Base-by-base conservation (phyloP, 1,140 invertebrate genomes). In the Papilio polyxenes region DNA sequence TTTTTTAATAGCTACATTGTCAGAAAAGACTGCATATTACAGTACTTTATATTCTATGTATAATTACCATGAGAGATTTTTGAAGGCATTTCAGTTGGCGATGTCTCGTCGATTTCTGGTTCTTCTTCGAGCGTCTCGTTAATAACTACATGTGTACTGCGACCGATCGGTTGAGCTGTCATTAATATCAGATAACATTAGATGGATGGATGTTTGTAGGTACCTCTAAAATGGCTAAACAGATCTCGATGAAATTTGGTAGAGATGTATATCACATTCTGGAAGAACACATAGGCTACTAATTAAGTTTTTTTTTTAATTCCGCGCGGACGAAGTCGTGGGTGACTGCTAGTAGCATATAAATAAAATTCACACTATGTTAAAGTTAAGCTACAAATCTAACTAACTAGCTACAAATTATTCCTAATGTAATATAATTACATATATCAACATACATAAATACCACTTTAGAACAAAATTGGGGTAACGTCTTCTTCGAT, bases 91-190 rank as follows among this genome's bases (percentile, higher is more conserved):
- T 91, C 89, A 9, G 84, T 82, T 17, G 92, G 92, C 7, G 92
- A 92, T 0, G 87, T 89, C 69, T 94, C 92, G 48, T 93, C 91
- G 8, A 94, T 94, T 81, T 94, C 92, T 0, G 85, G 83, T 82
- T 92, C 90, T 65, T 94, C 92, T 83, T 92, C 86, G 0, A 93
- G 88, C 0, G 91, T 92, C 82, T 93, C 92, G 76, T 93, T 91
- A 49, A 93, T 88, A 2, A 94, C 86, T 1, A 92, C 88, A 56
- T 93, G 91, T 0, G 92, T 93, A 75, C 91, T 93, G 37, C 92
- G 87, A 0, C 88, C 92, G 49, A 92, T 80, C 9, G 91, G 92
- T 86, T 92, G 91, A 17, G 90, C 91, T 91, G 78, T 15, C 86
- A 88, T 31, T 31, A 2, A 31, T 31, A 31, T 31, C 23, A 31